Base-by-base conservation (phyloP, 2,888 invertebrate species). In the Amphipyra berbera region DNA sequence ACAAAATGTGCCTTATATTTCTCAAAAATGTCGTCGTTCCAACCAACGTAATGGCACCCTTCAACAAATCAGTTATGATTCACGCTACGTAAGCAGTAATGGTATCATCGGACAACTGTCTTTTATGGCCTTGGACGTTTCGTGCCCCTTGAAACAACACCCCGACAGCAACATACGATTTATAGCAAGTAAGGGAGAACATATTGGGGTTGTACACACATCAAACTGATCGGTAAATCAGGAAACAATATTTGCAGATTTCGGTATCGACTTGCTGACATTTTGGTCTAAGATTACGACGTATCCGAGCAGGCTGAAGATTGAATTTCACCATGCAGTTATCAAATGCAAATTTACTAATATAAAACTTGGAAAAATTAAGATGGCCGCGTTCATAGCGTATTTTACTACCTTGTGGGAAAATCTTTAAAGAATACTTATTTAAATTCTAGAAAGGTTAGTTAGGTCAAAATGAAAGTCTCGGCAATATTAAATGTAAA, bases 61-160 rank as follows among this genome's bases (percentile, higher is more conserved):
- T 66, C 78, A 69, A 71, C 72, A 79, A 76, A 83, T 81, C 77
- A 67, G 80, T 80, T 83, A 83, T 79, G 82, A 84, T 84, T 88
- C 82, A 87, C 88, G 87, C 82, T 79, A 82, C 79, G 78, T 83
- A 82, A 82, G 84, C 85, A 82, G 81, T 85, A 84, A 82, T 81
- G 65, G 77, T 84, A 82, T 87, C 83, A 82, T 76, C 78, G 79
- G 83, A 80, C 82, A 79, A 81, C 84, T 84, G 87, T 79, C 82
- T 86, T 90, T 90, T 89, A 72, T 74, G 12, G 53, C 55, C 52
- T 44, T 60, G 52, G 45, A 69, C 46, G 35, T 73, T 80, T 83
- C 81, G 62, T 68, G 66, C 81, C 88, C 87, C 83, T 83, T 64
- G 76, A 73, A 77, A 81, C 76, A 82, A 78, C 79, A 82, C 78